Evolutionary conservation across 1,140 invertebrate genomes (phyloP), one percentile per base, ranked within the genome.

Genomic region (Neodiprion pinetum): DNA sequence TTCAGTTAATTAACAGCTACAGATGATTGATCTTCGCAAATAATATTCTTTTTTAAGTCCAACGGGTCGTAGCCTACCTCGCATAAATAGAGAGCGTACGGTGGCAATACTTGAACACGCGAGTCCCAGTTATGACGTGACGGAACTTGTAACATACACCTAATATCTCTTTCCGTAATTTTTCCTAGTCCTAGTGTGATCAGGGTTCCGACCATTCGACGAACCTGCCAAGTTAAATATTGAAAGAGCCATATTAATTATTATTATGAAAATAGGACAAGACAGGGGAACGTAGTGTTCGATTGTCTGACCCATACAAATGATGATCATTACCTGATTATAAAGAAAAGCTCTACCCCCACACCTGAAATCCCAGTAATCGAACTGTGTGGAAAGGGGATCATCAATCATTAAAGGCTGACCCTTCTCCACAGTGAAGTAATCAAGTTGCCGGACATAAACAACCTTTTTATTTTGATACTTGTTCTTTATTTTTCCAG

Each of bases 91-190:
- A 96, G 88, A 40, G 94, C 94, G 80, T 90, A 80, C 0, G 93
- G 87, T 7, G 92, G 91, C n/a, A 89, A 90, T 48, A 87, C 77
- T 3, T 77, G 75, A 73, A 92, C 83, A 70, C 82, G 82, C 2
- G 80, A 72, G 79, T 90, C 82, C 94, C 93, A 95, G 72, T 89
- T 92, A n/a, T 92, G 77, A 80, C 91, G 90, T 0, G 91, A 92
- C 1, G 95, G 94, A 75, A 95, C 87, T 83, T 94, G 91, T 68
- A 96, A 86, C 94, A 96, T 94, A 77, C 90, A 88, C 77, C 90
- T 90, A 48, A 95, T 88, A 78, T 93, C 91, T 76, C 89, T 88
- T 72, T 90, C 86, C 47, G 90, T 88, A 68, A 95, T 86, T 76
- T 85, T 88, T 21, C 90, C 91, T 74, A 81, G 82, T 4, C 90